These are phyloP conservation scores for Conchocele bisecta DNA, from an alignment of 2,888 invertebrate species.

Conservation along the genomic window DNA sequence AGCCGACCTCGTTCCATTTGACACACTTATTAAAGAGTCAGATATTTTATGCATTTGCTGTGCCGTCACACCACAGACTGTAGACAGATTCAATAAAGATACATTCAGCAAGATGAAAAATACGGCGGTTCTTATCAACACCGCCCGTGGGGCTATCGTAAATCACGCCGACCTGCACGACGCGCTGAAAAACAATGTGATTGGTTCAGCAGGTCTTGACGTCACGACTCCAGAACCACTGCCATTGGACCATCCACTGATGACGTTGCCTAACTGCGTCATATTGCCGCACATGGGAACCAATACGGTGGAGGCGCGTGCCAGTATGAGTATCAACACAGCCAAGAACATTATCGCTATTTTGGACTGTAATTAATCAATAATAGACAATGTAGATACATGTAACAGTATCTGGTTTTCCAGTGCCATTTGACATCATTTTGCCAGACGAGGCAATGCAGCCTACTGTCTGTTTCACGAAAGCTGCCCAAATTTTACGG, in stretches of 20 bases:
- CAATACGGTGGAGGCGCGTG: slow-evolving; percentile 89
- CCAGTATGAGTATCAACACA: slow-evolving; percentile 89
- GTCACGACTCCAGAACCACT: slow-evolving; percentile 96
- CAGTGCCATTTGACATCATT: too few species aligned
- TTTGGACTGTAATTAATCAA: too few species aligned
- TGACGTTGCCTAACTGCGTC: slow-evolving; percentile 91
- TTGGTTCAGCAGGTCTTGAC: slow-evolving; percentile 93
- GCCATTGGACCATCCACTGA: slow-evolving; percentile 89
- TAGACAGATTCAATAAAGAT: slow-evolving; percentile 89
- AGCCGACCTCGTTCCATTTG: slow-evolving; percentile 88
- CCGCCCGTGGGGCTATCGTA: slow-evolving; percentile 86
- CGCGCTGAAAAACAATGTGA: slow-evolving; percentile 88
- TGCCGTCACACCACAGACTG: slow-evolving; percentile 90
- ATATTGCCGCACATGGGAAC: slow-evolving; percentile 94
- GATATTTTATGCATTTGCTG: slow-evolving; percentile 94
- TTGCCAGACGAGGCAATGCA: too few species aligned
- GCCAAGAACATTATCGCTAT: slow-evolving; percentile 91
- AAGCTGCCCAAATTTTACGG: too few species aligned
- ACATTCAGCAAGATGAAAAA: slow-evolving; percentile 94
- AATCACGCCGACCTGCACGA: slow-evolving; percentile 90
- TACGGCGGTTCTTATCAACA: slow-evolving; percentile 93
- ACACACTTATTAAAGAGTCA: slow-evolving; percentile 88
- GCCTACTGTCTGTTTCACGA: too few species aligned
- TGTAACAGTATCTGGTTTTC: too few species aligned
- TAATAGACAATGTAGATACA: too few species aligned